These are phyloP conservation scores for Falcaria lacertinaria DNA, from an alignment of 2,888 invertebrate species.

Conservation along the genomic window DNA sequence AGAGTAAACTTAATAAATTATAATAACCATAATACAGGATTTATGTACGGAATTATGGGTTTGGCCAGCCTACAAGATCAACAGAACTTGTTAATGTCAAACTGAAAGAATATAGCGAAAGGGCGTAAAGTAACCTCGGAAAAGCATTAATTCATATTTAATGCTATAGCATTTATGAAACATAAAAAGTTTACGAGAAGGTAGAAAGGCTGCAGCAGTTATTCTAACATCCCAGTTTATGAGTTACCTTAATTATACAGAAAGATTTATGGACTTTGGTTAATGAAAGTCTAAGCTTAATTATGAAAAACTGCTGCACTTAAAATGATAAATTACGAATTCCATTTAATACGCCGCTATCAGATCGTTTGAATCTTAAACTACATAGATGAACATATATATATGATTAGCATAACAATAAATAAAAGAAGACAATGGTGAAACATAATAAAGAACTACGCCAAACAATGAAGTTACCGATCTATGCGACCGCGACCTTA, in stretches of 20 bases:
- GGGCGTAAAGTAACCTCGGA: slow-evolving; percentile 52
- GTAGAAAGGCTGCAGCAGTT: slow-evolving; percentile 57
- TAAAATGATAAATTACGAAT: neutral
- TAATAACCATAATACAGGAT: slow-evolving; percentile 33
- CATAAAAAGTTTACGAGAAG: slow-evolving; percentile 73
- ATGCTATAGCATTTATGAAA: slow-evolving; percentile 70
- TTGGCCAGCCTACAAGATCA: slow-evolving; percentile 39
- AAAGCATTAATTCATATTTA: slow-evolving; percentile 73
- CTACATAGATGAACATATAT: too few species aligned
- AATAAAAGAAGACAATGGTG: too few species aligned
- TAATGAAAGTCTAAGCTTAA: slow-evolving; percentile 34
- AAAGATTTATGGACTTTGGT: slow-evolving; percentile 41
- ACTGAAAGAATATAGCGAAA: slow-evolving; percentile 46
- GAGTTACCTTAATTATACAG: slow-evolving; percentile 62
- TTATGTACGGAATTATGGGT: slow-evolving; percentile 35
- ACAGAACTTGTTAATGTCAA: slow-evolving; percentile 44
- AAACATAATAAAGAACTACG: too few species aligned
- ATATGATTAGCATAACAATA: too few species aligned
- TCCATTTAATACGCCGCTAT: too few species aligned
- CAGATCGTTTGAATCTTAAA: too few species aligned
- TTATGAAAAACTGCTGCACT: neutral
- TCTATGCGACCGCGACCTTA: too few species aligned
- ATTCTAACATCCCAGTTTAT: slow-evolving; percentile 60
- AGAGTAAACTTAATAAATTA: slow-evolving; percentile 28
- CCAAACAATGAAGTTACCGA: too few species aligned